Percentiles rank a stretch among this genome's conserved stretches.
phyloP scores from a whole-genome alignment of 2,113 vertebrate species.

The Neolamprologus ventralis region DNA sequence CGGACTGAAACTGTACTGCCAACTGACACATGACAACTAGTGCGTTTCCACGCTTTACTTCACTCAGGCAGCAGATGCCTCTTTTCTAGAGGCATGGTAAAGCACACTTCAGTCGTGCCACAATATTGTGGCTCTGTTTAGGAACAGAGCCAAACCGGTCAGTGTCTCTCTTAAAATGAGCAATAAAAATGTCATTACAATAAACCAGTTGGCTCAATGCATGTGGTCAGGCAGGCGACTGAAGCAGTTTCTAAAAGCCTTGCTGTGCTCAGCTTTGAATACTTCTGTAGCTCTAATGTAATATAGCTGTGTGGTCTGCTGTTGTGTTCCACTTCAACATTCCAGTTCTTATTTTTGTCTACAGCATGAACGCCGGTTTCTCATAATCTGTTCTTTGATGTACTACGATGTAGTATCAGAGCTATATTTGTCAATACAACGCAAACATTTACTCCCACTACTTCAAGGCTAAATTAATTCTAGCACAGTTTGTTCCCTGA shows the following conservation, averaged over 20 bases:
- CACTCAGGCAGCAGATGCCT: not conserved
- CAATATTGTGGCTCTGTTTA: not conserved
- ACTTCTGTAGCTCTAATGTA: not conserved
- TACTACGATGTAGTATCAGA: not conserved
- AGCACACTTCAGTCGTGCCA: not conserved
- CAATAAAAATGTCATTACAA: conserved; percentile 28
- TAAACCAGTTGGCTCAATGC: conserved; percentile 6
- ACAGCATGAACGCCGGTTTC: not conserved
- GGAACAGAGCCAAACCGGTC: not conserved
- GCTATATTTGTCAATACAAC: not conserved
- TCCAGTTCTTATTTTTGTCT: conserved; percentile 7
- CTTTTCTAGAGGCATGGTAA: not conserved
- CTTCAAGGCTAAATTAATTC: not conserved
- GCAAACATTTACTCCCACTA: not conserved
- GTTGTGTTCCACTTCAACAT: conserved; percentile 36
- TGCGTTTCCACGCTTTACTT: not conserved
- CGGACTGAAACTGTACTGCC: not conserved
- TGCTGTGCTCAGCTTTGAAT: not conserved
- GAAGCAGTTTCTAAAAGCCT: not conserved
- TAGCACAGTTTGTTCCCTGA: not conserved
- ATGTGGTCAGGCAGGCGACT: not conserved
- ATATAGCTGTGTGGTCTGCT: not conserved
- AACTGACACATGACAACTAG: not conserved
- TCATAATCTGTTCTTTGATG: not conserved
- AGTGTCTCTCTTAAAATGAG: conserved; percentile 15